Base-by-base conservation (phyloP, 2,113 vertebrate genomes). In the Todiramphus saurophagus region DNA sequence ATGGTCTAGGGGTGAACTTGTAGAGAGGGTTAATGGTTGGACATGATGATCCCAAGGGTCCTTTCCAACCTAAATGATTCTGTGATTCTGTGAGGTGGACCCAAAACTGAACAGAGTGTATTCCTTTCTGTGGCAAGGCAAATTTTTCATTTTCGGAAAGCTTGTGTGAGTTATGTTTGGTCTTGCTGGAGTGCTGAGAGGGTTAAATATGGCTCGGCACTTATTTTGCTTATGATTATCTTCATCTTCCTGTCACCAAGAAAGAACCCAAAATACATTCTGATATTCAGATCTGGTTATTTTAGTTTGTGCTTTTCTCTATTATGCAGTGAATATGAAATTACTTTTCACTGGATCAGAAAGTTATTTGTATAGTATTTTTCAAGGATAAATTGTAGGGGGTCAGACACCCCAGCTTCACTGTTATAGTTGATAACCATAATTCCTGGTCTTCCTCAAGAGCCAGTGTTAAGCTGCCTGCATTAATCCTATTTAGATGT, bases 401-500 rank as follows among this genome's bases (percentile, higher is more conserved):
- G 76, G 91, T 93, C 83, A 96, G 70, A 50, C 56, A 79, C 48
- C 74, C 33, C 41, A 87, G 39, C 89, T 89, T 93, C 84, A 75
- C 62, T 82, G 80, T 64, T 89, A 58, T 10, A 53, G 53, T 24
- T 68, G 91, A 93, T 94, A 93, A 92, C 27, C 62, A 21, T 91
- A 96, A 94, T 82, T 94, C 77, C 81, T 68, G 70, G 77, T 92
- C 53, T 63, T 94, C 39, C 74, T 93, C 77, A 75, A 82, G 83
- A 96, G 43, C 64, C 80, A 91, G 74, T 85, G 95, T 95, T 95
- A 96, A 93, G 39, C 56, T 87, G 56, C 66, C 89, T 84, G 74
- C 51, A 78, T 81, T 91, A 96, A 96, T 96, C 94, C 44, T 94
- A 66, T 95, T 95, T 93, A 95, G 83, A 85, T 93, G 43, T 95